Percentiles rank a stretch among this genome's conserved stretches.
Evolutionary conservation across 64 coral and sea anemone genomes (phyloP).

Genomic region (Stylophora pistillata): DNA sequence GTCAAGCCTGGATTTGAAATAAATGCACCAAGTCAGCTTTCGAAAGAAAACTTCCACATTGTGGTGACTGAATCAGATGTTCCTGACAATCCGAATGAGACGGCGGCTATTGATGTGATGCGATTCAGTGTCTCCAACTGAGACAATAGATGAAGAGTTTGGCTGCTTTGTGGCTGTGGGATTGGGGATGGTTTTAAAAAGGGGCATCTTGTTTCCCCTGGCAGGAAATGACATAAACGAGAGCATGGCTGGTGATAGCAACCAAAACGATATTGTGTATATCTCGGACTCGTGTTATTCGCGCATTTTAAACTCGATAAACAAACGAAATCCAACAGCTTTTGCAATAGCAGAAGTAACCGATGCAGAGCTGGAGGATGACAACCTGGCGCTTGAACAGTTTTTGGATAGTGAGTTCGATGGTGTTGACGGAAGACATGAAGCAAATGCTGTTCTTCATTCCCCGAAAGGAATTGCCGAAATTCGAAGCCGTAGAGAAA

Average conservation of each 20-base stretch:
- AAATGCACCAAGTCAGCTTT: neutral
- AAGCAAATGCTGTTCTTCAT: too few relatives aligned
- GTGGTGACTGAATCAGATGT: neutral
- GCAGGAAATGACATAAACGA: neutral
- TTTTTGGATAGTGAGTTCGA: too few relatives aligned
- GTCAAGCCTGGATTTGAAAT: constrained; percentile 4
- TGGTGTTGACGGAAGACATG: too few relatives aligned
- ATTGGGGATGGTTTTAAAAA: neutral
- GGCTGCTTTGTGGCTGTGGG: constrained; percentile 8
- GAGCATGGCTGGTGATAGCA: too few relatives aligned
- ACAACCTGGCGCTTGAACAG: too few relatives aligned
- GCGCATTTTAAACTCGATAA: too few relatives aligned
- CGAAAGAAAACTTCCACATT: constrained; percentile 1
- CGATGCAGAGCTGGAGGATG: too few relatives aligned
- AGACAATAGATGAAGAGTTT: neutral
- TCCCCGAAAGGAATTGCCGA: too few relatives aligned
- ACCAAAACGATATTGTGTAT: constrained; percentile 2
- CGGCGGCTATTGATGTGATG: neutral
- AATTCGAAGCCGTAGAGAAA: too few relatives aligned
- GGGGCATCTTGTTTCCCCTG: neutral
- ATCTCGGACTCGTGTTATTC: too few relatives aligned
- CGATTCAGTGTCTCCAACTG: neutral
- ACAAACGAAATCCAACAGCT: too few relatives aligned
- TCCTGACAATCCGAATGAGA: neutral
- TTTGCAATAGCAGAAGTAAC: too few relatives aligned